Evolutionary conservation across 2,113 vertebrate species (phyloP).

Genomic region (Dicerorhinus sumatrensis): DNA sequence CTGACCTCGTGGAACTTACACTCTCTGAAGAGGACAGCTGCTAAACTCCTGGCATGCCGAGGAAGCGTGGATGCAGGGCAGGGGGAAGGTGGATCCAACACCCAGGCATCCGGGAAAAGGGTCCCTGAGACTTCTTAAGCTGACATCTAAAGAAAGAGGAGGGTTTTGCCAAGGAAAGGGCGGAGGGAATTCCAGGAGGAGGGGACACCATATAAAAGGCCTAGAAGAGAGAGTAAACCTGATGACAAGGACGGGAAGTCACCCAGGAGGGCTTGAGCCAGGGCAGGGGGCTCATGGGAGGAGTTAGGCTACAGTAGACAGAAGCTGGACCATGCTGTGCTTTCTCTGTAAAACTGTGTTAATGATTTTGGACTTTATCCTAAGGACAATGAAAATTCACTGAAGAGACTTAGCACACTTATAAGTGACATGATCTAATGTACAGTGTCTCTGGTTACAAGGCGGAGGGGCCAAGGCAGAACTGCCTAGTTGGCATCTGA

Average conservation of each 20-base stretch:
- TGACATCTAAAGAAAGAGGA: conserved; percentile 1
- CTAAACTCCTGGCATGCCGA: not conserved
- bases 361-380: conserved; percentile 14
- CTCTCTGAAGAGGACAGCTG: not conserved
- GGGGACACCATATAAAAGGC: not conserved
- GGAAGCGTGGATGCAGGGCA: rapidly evolving
- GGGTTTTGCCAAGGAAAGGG: not conserved
- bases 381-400: not conserved
- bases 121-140: not conserved
- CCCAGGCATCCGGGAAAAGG: not conserved
- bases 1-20: not conserved
- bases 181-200: not conserved
- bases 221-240: not conserved
- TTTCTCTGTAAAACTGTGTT: not conserved
- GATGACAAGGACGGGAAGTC: not conserved
- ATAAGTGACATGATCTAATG: not conserved
- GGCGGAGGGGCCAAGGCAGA: not conserved
- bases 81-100: not conserved
- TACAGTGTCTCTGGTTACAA: not conserved
- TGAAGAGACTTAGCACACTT: not conserved
- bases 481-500: not conserved
- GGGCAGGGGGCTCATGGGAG: not conserved
- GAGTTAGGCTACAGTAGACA: not conserved
- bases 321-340: too few species aligned
- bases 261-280: not conserved